Conservation (phyloP, 2,888 invertebrate genomes). For the Agrotis segetum region DNA sequence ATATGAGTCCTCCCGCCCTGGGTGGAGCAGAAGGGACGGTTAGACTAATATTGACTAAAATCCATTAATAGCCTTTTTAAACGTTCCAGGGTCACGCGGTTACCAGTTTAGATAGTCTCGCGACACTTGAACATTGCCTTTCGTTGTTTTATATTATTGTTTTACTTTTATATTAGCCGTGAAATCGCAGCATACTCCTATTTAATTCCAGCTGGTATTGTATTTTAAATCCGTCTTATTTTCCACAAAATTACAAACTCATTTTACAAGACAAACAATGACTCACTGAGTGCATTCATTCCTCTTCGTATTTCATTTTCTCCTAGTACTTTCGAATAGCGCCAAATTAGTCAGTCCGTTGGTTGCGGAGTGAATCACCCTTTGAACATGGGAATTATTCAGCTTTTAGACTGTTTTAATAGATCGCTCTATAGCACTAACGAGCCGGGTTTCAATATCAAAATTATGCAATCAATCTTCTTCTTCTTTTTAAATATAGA, state of each 20-base stretch:
- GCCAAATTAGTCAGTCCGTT: constrained; percentile 46
- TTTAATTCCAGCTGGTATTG: too few species aligned
- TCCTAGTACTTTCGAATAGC: constrained; percentile 25
- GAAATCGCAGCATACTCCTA: neutral
- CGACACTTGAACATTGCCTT: too few species aligned
- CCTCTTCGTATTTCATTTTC: constrained; percentile 18
- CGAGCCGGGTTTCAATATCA: constrained; percentile 14
- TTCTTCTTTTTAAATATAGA: neutral
- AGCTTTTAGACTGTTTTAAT: constrained; percentile 26
- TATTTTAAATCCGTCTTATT: neutral
- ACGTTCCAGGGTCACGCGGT: too few species aligned
- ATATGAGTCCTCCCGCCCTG: too few species aligned
- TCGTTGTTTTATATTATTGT: too few species aligned
- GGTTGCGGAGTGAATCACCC: constrained; percentile 33
- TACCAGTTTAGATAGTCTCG: too few species aligned
- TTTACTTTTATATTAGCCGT: too few species aligned
- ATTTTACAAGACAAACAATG: constrained; percentile 29
- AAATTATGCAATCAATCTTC: constrained; percentile 33
- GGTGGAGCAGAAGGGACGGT: too few species aligned
- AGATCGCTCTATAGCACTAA: constrained; percentile 17
- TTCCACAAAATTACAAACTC: constrained; percentile 7
- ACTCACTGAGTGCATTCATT: constrained; percentile 11
- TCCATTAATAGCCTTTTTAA: too few species aligned
- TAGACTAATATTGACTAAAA: too few species aligned
- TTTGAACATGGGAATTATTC: constrained; percentile 29